phyloP scores from a whole-genome alignment of 2,113 vertebrate species.

The Catagonus wagneri region DNA sequence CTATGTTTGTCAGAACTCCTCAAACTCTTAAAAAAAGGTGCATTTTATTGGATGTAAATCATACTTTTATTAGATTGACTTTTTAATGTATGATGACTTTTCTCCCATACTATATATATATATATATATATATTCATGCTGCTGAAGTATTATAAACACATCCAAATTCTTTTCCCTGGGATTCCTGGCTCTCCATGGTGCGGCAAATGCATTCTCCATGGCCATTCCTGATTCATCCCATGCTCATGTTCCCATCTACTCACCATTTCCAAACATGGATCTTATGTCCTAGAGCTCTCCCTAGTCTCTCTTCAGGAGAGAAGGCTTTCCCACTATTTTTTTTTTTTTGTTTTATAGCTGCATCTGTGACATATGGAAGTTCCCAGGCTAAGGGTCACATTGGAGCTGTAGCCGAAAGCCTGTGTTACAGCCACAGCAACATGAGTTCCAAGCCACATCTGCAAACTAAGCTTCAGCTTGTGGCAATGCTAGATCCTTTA shows the following conservation, averaged over 20 bases:
- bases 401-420: no score
- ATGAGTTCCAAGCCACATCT: no score
- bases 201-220: background rate
- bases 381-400: no score
- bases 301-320: background rate
- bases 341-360: no score
- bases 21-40: background rate
- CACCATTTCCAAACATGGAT: no score
- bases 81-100: constrained; percentile 17
- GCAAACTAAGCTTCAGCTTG: no score
- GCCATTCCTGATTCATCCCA: background rate
- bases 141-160: background rate
- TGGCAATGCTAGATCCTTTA: no score
- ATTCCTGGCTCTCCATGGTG: background rate
- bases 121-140: no score
- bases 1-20: background rate
- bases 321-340: background rate
- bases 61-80: background rate
- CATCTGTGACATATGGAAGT: no score
- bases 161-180: background rate
- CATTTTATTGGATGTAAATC: background rate
- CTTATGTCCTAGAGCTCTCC: no score
- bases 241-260: background rate
- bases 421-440: no score
- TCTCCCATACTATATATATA: background rate